These are phyloP conservation scores for Metalampra italica DNA, from an alignment of 2,888 invertebrate genomes.

Conservation along the genomic window DNA sequence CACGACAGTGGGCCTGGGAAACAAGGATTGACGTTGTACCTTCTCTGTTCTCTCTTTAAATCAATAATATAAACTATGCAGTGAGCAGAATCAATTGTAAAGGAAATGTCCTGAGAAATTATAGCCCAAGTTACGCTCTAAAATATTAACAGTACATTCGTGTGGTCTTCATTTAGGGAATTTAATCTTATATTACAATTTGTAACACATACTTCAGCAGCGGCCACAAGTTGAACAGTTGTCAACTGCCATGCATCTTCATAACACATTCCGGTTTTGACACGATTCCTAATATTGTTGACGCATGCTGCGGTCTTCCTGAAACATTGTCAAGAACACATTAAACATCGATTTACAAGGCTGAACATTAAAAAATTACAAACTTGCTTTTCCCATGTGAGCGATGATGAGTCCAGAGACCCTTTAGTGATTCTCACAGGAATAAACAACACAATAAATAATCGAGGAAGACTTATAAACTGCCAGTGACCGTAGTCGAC, in stretches of 20 bases:
- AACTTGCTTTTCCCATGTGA: neutral
- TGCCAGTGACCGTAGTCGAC: no score
- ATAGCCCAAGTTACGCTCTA: no score
- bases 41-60: neutral
- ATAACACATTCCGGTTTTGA: constrained; percentile 78
- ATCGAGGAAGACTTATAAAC: no score
- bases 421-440: no score
- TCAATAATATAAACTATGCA: neutral
- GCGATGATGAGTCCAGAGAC: no score
- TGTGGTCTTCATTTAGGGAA: no score
- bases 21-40: constrained; percentile 4
- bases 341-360: neutral
- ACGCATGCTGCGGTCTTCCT: constrained; percentile 84
- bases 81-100: no score
- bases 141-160: no score
- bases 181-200: neutral
- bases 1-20: constrained; percentile 88
- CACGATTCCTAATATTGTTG: constrained; percentile 80
- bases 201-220: constrained; percentile 82
- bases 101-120: no score
- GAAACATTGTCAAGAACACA: constrained; percentile 2
- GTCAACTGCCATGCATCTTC: constrained; percentile 92
- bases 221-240: constrained; percentile 87
- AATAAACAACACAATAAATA: no score
- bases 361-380: neutral